These are phyloP conservation scores for Fistularia commersonii DNA, from an alignment of 2,797 vertebrate species.

Conservation along the genomic window DNA sequence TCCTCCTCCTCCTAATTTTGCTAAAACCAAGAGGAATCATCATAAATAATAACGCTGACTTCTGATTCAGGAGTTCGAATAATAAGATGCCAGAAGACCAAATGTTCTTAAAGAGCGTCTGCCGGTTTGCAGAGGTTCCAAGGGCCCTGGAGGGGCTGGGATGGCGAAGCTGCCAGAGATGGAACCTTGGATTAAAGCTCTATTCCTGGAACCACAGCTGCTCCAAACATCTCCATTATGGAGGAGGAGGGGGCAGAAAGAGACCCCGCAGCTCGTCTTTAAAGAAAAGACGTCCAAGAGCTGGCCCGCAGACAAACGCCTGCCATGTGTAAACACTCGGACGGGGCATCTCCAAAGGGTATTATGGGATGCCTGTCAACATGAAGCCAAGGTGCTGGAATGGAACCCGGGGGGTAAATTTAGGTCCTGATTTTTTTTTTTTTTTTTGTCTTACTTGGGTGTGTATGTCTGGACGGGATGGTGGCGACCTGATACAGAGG, in stretches of 20 bases:
- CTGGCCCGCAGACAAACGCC: slow-evolving; percentile 35
- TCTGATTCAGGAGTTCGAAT: too few relatives aligned
- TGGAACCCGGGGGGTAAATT: slow-evolving; percentile 47
- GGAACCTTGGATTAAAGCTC: slow-evolving; percentile 45
- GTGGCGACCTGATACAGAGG: slow-evolving; percentile 53
- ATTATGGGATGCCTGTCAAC: slow-evolving; percentile 20
- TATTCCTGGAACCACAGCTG: slow-evolving; percentile 65
- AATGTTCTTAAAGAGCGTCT: too few relatives aligned
- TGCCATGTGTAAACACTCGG: background rate
- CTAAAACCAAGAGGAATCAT: too few relatives aligned
- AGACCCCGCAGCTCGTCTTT: slow-evolving; percentile 39
- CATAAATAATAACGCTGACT: too few relatives aligned
- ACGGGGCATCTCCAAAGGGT: slow-evolving; percentile 7
- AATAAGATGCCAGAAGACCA: too few relatives aligned
- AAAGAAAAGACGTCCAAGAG: slow-evolving; percentile 48
- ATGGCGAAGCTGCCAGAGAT: too few relatives aligned
- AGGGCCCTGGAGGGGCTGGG: slow-evolving; percentile 2
- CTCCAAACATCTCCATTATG: slow-evolving; percentile 43
- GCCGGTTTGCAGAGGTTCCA: too few relatives aligned
- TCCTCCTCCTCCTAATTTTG: too few relatives aligned
- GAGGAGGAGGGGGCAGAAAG: slow-evolving; percentile 14
- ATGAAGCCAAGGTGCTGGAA: slow-evolving; percentile 32
- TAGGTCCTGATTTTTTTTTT: slow-evolving; percentile 31
- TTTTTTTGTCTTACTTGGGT: slow-evolving; percentile 21
- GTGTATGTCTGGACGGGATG: slow-evolving; percentile 46